Evolutionary conservation across 2,113 vertebrate species (phyloP), one percentile per base, ranked within the genome.

Genomic region (Accipiter virgatus): DNA sequence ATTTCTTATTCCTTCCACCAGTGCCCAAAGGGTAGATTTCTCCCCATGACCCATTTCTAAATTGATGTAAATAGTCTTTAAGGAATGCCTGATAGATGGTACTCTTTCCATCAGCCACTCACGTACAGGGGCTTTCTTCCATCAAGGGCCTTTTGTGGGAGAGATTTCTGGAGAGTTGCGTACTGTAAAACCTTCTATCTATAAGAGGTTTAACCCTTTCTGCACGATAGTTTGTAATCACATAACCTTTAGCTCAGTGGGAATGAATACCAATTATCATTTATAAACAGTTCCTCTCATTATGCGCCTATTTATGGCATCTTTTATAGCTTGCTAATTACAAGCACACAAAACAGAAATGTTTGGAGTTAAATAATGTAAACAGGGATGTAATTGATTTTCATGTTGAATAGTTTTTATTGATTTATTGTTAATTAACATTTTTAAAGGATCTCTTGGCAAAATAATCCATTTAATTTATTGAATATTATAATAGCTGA

Each of bases 381-480:
- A 98, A 97, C 88, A 96, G 92, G 63, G 73, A 96, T 96, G 84
- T 95, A 97, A 96, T 92, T 97, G 91, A 97, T 97, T 98, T 98
- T 96, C 84, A 95, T 89, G 81, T 95, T 95, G 94, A 97, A 97
- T 96, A 89, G 94, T 96, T 97, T 96, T 97, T 96, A 98, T 98
- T 98, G 98, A 97, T 98, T 97, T 98, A 97, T 98, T 96, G 79
- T 96, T 98, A 95, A 96, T 98, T 97, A 98, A 97, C 93, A 94
- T 93, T 97, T 93, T 93, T 63, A 96, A 95, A 95, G 91, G 81
- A 92, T 97, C 85, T 97, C 92, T 90, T 95, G 84, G 81, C 83
- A 88, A 97, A 92, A 96, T 95, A 91, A 97, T 96, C 72, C 66
- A 92, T 96, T 98, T 96, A 93, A 88, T 97, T 96, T 97, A 97